A percentile compares a stretch with the other conserved stretches of the same genome.
Evolutionary conservation across 2,888 invertebrate genomes (phyloP).

Genomic region (Monoplex corrugatus): DNA sequence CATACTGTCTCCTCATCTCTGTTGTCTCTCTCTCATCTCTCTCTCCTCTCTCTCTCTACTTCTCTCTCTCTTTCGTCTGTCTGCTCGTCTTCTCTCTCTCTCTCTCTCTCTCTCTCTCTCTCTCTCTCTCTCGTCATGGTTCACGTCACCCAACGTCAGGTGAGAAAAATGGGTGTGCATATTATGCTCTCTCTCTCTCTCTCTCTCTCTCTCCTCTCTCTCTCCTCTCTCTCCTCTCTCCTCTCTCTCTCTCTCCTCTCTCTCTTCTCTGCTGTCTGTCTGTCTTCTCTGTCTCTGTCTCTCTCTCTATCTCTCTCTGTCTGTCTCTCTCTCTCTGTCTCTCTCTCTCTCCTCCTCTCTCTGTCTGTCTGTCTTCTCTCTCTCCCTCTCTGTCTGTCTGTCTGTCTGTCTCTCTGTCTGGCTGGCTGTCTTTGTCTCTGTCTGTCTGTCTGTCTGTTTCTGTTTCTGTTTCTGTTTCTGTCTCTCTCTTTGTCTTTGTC

Average conservation of each 20-base stretch:
- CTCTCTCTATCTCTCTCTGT: background rate
- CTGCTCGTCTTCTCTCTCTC: background rate
- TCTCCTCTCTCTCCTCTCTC: background rate
- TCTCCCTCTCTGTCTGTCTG: constrained; percentile 26
- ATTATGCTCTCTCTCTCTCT: background rate
- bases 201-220: background rate
- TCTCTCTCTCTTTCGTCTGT: background rate
- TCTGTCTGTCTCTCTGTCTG: background rate
- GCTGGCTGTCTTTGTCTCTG: too few relatives aligned
- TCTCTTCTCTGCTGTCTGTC: background rate
- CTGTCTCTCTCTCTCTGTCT: background rate
- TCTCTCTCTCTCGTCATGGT: background rate
- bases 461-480: constrained; percentile 39
- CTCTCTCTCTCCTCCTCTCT: background rate
- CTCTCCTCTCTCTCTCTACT: background rate
- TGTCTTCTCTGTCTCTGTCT: background rate
- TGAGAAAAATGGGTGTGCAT: too few relatives aligned
- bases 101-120: background rate
- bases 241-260: background rate
- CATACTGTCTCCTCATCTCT: too few relatives aligned
- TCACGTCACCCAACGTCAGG: too few relatives aligned
- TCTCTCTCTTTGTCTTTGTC: constrained; percentile 46
- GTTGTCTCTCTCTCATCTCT: too few relatives aligned
- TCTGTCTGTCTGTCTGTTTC: too few relatives aligned
- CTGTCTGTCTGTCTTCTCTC: background rate